Evolutionary conservation across 2,888 invertebrate genomes (phyloP).

Genomic region (Anoplius nigerrimus): DNA sequence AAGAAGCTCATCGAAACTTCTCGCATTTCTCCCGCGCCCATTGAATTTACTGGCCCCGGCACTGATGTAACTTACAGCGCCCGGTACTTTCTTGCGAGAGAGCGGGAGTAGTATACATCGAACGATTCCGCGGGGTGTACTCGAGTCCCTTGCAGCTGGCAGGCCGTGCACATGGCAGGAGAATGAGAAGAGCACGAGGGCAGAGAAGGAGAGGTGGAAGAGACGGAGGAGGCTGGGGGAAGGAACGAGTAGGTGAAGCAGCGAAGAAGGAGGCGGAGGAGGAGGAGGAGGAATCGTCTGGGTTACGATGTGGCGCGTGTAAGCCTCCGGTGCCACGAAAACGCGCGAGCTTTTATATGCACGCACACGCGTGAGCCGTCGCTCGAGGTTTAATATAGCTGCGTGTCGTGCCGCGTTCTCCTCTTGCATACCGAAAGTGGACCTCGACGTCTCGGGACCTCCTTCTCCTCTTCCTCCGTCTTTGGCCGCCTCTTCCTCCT

Average conservation of each 20-base stretch:
- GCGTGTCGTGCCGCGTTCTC: conserved; percentile 49
- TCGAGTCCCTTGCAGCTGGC: too few relatives aligned
- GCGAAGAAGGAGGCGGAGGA: background rate
- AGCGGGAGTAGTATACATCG: too few relatives aligned
- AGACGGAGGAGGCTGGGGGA: background rate
- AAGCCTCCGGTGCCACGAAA: background rate
- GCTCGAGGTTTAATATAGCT: conserved; percentile 56
- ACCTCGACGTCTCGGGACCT: conserved; percentile 39
- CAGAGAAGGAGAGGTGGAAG: background rate
- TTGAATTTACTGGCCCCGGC: too few relatives aligned
- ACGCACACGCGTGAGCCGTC: conserved; percentile 15
- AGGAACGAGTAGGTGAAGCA: too few relatives aligned
- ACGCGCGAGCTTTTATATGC: conserved; percentile 16
- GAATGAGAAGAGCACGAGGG: background rate
- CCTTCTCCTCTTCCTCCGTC: conserved; percentile 24
- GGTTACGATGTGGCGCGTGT: background rate
- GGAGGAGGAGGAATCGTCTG: background rate
- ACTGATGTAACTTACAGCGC: too few relatives aligned
- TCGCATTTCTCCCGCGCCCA: too few relatives aligned
- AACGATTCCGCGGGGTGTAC: too few relatives aligned
- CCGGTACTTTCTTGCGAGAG: too few relatives aligned
- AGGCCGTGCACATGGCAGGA: too few relatives aligned
- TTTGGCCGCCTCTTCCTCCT: background rate
- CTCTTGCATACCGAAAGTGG: conserved; percentile 58
- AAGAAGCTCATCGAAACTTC: too few relatives aligned